Evolutionary conservation across 2,113 vertebrate genomes (phyloP).

Genomic region (Haemorhous mexicanus): DNA sequence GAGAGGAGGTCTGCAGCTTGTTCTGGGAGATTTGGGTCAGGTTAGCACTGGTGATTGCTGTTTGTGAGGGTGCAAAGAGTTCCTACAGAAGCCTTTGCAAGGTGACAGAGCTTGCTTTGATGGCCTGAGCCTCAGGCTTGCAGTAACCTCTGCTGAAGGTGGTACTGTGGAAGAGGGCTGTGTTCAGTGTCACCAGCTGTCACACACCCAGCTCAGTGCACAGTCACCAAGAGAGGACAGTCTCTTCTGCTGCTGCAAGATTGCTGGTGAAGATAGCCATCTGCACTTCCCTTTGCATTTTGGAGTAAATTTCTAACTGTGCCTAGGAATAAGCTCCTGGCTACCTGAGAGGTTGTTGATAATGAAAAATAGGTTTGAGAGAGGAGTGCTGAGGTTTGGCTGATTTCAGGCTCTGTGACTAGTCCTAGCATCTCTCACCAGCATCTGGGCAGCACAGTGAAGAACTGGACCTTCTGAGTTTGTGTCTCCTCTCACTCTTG

Average conservation of each 20-base stretch:
- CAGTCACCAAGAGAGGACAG: not conserved
- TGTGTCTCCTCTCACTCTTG: not conserved
- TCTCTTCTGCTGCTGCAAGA: not conserved
- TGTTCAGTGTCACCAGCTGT: not conserved
- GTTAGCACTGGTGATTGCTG: not conserved
- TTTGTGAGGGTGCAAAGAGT: not conserved
- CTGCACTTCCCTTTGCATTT: not conserved
- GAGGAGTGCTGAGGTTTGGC: not conserved
- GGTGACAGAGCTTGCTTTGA: not conserved
- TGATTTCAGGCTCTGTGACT: not conserved
- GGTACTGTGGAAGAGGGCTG: not conserved
- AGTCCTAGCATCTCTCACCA: not conserved
- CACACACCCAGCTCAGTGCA: not conserved
- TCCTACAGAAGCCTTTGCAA: not conserved
- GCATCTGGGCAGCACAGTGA: not conserved
- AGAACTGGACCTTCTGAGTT: not conserved
- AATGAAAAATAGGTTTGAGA: not conserved
- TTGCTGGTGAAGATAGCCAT: not conserved
- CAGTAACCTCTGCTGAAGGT: not conserved
- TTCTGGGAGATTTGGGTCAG: not conserved
- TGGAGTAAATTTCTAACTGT: not conserved
- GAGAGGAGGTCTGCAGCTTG: not conserved
- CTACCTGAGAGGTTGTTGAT: not conserved
- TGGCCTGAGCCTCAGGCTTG: not conserved
- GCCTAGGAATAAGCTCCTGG: not conserved